phyloP scores from a whole-genome alignment of 2,888 invertebrate species.

The Eucera pruinosa region DNA sequence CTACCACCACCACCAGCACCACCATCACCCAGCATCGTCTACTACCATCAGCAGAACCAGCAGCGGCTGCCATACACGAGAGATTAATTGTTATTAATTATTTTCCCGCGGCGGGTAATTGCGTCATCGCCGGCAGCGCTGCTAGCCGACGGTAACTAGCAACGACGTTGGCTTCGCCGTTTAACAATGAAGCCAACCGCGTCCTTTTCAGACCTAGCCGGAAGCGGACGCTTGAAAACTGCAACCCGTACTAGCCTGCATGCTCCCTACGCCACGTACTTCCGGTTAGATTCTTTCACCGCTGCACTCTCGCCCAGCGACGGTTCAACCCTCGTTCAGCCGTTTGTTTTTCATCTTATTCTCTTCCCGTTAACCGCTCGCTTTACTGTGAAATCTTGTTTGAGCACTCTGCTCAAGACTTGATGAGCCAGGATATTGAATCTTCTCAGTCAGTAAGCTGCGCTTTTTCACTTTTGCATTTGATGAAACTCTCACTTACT shows the following conservation, averaged over 20 bases:
- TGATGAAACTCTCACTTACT: no score
- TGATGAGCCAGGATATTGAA: background rate
- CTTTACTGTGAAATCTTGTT: conserved; percentile 29
- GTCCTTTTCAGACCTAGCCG: conserved; percentile 78
- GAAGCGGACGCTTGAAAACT: conserved; percentile 80
- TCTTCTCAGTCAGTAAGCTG: no score
- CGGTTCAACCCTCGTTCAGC: conserved; percentile 37
- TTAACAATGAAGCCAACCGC: conserved; percentile 80
- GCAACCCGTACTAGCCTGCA: conserved; percentile 70
- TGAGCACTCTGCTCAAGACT: background rate
- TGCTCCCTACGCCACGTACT: conserved; percentile 63
- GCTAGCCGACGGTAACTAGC: conserved; percentile 60
- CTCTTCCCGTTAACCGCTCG: conserved; percentile 24
- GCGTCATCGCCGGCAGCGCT: conserved; percentile 77
- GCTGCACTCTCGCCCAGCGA: conserved; percentile 50
- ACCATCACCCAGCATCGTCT: conserved; percentile 36
- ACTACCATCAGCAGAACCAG: conserved; percentile 53
- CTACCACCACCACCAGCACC: conserved; percentile 55
- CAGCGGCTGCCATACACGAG: conserved; percentile 79
- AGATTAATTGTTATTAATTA: conserved; percentile 85
- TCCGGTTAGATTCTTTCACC: conserved; percentile 78
- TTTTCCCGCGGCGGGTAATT: conserved; percentile 82
- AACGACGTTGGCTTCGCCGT: conserved; percentile 72
- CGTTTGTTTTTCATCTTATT: conserved; percentile 52
- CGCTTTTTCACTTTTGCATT: no score